These are phyloP conservation scores for Myotis planiceps DNA, from an alignment of 2,797 vertebrate species.

Conservation along the genomic window DNA sequence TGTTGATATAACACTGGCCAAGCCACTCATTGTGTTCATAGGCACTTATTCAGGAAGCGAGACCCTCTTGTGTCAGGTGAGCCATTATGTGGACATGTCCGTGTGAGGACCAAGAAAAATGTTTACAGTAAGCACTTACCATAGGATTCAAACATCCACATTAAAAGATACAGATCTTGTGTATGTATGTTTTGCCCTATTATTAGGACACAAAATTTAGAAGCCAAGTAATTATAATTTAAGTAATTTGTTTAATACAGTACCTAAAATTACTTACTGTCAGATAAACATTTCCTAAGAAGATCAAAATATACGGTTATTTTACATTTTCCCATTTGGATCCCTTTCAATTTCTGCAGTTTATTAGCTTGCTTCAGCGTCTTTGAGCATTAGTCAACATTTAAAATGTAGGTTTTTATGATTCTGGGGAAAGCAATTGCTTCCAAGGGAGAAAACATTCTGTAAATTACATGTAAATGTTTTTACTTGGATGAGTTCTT, in stretches of 20 bases:
- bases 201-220: constrained; percentile 47
- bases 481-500: constrained; percentile 82
- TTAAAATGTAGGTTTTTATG: constrained; percentile 81
- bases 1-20: not conserved
- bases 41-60: not conserved
- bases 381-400: constrained; percentile 81
- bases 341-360: constrained; percentile 75
- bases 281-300: constrained; percentile 74
- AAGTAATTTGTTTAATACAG: constrained; percentile 72
- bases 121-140: constrained; percentile 5
- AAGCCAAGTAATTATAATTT: constrained; percentile 65
- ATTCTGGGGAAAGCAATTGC: constrained; percentile 76
- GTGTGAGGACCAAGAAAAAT: constrained; percentile 38
- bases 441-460: constrained; percentile 82
- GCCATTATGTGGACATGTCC: not conserved
- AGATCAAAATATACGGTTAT: constrained; percentile 75
- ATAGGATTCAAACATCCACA: not conserved
- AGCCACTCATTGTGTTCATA: not conserved
- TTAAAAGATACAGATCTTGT: not conserved
- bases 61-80: not conserved
- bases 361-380: constrained; percentile 80
- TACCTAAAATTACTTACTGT: constrained; percentile 63
- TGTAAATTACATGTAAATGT: constrained; percentile 84
- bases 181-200: not conserved
- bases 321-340: constrained; percentile 75